Evolutionary conservation across 2,888 invertebrate genomes (phyloP).

Genomic region (Noctuana brunneofusca): DNA sequence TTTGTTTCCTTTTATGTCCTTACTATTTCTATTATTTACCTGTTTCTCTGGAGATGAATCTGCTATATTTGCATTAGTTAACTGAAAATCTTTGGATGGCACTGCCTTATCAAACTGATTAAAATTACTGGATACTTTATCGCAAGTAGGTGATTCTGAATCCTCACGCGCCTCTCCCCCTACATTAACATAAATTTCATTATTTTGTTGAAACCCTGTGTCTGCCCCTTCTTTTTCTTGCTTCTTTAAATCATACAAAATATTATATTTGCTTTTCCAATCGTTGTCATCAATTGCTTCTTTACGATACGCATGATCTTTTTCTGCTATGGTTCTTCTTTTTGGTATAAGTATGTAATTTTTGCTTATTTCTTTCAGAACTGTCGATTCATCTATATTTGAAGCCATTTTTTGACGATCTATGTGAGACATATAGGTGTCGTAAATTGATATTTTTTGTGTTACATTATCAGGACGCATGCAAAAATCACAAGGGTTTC

Average conservation of each 20-base stretch:
- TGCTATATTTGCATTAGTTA: background rate
- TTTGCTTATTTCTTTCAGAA: conserved; percentile 68
- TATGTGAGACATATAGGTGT: background rate
- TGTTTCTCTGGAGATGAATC: background rate
- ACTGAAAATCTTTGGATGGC: background rate
- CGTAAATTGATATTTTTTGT: background rate
- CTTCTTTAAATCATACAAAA: conserved; percentile 64
- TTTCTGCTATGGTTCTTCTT: conserved; percentile 39
- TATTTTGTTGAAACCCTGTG: background rate
- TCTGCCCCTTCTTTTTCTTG: conserved; percentile 48
- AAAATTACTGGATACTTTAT: background rate
- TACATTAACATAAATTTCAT: background rate
- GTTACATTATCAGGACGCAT: conserved; percentile 6
- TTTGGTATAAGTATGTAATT: conserved; percentile 72
- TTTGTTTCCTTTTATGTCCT: background rate
- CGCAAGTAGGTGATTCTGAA: background rate
- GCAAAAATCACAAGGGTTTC: conserved; percentile 2
- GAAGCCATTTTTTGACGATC: conserved; percentile 5
- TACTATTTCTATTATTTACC: background rate
- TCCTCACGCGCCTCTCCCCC: background rate
- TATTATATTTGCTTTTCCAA: conserved; percentile 76
- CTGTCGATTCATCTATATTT: conserved; percentile 46
- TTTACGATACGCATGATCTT: conserved; percentile 39
- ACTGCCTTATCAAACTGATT: background rate
- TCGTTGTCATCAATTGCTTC: conserved; percentile 49